Conservation (phyloP, 2,113 vertebrate genomes). For the Cyphomyrus plagiostoma region DNA sequence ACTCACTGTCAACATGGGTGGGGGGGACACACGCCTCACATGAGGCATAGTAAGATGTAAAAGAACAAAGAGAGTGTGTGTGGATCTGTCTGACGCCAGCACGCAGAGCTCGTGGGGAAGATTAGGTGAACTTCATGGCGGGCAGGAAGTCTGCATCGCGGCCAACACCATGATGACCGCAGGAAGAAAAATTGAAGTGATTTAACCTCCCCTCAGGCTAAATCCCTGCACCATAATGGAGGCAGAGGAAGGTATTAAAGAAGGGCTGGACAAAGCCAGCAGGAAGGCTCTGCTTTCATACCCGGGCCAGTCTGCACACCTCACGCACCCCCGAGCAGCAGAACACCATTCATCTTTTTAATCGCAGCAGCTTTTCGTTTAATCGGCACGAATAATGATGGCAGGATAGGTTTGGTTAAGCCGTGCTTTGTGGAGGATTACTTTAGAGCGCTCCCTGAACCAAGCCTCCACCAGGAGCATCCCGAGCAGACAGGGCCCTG, state of each 20-base stretch:
- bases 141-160: constrained; percentile 16
- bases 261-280: background rate
- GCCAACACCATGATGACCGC: constrained; percentile 36
- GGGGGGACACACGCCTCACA: background rate
- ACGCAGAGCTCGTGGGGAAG: background rate
- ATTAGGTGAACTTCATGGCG: background rate
- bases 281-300: background rate
- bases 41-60: background rate
- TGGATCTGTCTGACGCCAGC: background rate
- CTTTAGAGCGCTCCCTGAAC: background rate
- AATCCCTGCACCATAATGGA: constrained; percentile 10
- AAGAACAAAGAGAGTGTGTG: background rate
- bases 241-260: background rate
- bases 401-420: background rate
- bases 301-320: background rate
- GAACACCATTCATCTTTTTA: background rate
- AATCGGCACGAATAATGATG: background rate
- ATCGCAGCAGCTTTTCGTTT: background rate
- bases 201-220: constrained; percentile 26
- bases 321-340: background rate
- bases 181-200: constrained; percentile 26
- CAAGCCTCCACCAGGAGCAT: background rate
- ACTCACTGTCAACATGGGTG: background rate
- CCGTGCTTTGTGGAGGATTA: background rate
- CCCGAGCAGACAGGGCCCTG: background rate